Base-by-base conservation (phyloP, 2,797 vertebrate genomes). In the Vireo griseus region DNA sequence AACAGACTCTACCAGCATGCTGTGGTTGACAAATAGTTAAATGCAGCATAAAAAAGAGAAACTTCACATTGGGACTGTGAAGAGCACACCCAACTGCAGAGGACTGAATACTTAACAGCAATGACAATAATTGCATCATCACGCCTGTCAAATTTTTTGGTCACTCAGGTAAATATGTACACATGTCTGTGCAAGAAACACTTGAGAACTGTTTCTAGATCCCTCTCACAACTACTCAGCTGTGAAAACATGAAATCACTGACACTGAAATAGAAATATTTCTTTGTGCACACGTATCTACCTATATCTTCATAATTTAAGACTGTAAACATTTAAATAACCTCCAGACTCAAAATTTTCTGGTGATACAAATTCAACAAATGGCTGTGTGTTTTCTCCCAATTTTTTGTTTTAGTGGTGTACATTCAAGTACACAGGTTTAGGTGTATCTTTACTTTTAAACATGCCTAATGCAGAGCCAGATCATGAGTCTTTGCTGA, bases 81-180 rank as follows among this genome's bases (percentile, higher is more conserved):
- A 93, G 55, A 94, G 65, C 78, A 74, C 51, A 93, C 40, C 33
- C 52, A 94, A 96, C 81, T 95, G 76, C 50, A 69, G 62, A 37
- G 91, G 91, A 95, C 72, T 95, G 92, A 94, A 84, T 95, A 90
- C 80, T 95, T 96, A 35, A 96, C 75, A 96, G 75, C 65, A 89
- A 90, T 66, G 55, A 96, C 96, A 63, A 97, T 92, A 93, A 93
- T 81, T 91, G 67, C 51, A 77, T 47, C 78, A 84, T 89, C 84
- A 63, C 13, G 10, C 62, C 42, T 96, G 67, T 95, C 94, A 96
- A 94, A 95, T 61, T 93, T 96, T 82, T 76, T 3, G 3, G 42
- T 11, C 86, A 90, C 63, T 78, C 95, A 76, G 57, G 40, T 59
- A 92, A 96, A 91, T 88, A 83, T 9, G 1, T 29, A 24, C 9